Evolutionary conservation across 1,140 invertebrate genomes (phyloP).

Genomic region (Nasonia giraulti): DNA sequence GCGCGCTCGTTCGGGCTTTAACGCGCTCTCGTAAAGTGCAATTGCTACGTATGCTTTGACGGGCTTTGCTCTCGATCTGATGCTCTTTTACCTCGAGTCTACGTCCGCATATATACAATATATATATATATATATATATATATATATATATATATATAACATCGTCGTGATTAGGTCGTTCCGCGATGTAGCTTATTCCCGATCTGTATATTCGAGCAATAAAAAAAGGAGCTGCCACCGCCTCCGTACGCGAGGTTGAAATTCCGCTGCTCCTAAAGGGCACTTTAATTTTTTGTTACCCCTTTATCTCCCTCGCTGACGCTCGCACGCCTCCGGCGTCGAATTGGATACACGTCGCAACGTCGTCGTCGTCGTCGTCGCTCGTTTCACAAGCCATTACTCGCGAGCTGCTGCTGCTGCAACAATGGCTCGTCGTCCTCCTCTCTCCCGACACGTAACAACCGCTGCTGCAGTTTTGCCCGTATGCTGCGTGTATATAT

Average conservation of each 20-base stretch:
- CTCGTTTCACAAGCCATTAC: conserved; percentile 58
- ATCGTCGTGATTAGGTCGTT: not conserved
- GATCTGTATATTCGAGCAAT: not conserved
- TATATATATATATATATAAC: no score
- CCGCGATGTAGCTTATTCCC: not conserved
- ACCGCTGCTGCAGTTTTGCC: not conserved
- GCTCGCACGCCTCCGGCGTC: not conserved
- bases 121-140: no score
- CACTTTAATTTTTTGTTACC: conserved; percentile 3
- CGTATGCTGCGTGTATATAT: not conserved
- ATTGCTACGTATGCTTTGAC: not conserved
- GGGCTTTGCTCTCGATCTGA: not conserved
- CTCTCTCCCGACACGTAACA: not conserved
- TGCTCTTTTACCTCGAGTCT: no score
- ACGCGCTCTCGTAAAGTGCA: conserved; percentile 31
- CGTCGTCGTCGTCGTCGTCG: conserved; percentile 10
- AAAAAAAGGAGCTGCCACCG: not conserved
- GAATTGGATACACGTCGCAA: conserved; percentile 45
- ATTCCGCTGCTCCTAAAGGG: not conserved
- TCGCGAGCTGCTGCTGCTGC: conserved; percentile 12
- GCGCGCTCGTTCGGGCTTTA: not conserved
- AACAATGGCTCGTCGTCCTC: conserved; percentile 52
- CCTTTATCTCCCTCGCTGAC: not conserved
- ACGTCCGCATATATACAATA: no score
- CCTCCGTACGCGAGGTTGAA: not conserved